These are phyloP conservation scores for Lepidurus packardi DNA, from an alignment of 1,140 invertebrate species.

Conservation along the genomic window DNA sequence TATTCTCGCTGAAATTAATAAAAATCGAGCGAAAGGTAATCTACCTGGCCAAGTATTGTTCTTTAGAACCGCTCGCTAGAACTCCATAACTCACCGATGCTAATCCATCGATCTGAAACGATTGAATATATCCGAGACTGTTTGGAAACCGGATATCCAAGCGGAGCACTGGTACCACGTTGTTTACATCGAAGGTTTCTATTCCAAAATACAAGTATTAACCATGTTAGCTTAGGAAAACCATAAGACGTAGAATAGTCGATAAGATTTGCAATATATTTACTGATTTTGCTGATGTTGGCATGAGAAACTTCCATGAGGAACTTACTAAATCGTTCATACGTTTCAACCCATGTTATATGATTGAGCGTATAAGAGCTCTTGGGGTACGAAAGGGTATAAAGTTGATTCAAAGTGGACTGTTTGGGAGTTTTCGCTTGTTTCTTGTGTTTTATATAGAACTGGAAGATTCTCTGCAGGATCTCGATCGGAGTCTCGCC, in stretches of 20 bases:
- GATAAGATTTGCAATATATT: not conserved
- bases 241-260: no score
- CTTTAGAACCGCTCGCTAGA: not conserved
- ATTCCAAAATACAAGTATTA: not conserved
- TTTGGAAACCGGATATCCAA: not conserved
- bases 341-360: not conserved
- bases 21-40: not conserved
- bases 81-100: not conserved
- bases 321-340: constrained; percentile 1
- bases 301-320: not conserved
- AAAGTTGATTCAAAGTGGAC: not conserved
- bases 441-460: not conserved
- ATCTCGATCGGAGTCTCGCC: not conserved
- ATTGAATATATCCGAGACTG: not conserved
- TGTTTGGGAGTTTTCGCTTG: not conserved
- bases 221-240: not conserved
- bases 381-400: constrained; percentile 1
- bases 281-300: constrained; percentile 10
- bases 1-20: not conserved
- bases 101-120: not conserved
- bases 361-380: not conserved
- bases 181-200: not conserved
- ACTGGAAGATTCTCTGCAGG: not conserved
- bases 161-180: not conserved
- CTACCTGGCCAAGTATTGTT: not conserved